These are phyloP conservation scores for Pammene fasciana DNA, from an alignment of 2,888 invertebrate genomes.

Conservation along the genomic window DNA sequence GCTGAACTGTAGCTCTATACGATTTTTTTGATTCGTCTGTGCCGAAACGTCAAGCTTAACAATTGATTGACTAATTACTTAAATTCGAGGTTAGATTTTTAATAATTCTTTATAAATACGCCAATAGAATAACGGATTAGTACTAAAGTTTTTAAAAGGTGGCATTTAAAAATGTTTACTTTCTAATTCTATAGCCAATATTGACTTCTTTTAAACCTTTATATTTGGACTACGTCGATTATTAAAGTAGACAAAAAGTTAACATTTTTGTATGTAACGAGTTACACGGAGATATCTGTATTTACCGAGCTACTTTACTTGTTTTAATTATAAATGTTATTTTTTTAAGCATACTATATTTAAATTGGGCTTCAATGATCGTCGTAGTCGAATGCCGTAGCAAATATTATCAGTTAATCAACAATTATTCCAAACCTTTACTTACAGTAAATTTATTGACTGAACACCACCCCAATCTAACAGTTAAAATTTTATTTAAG, in stretches of 20 bases:
- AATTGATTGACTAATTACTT: conserved; percentile 32
- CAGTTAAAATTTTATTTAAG: conserved; percentile 6
- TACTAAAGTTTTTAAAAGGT: conserved; percentile 3
- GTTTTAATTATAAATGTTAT: too few relatives aligned
- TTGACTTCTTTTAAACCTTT: conserved; percentile 15
- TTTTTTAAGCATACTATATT: too few relatives aligned
- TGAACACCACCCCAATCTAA: conserved; percentile 20
- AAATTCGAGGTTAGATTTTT: conserved; percentile 20
- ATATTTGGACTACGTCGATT: too few relatives aligned
- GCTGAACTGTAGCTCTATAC: too few relatives aligned
- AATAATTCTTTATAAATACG: conserved; percentile 10
- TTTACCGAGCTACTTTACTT: neutral
- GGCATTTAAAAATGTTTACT: conserved; percentile 1
- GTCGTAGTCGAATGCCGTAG: conserved; percentile 8
- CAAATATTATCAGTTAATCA: conserved; percentile 16
- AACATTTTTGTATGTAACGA: neutral
- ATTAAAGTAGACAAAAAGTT: too few relatives aligned
- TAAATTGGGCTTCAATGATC: neutral
- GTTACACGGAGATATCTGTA: neutral
- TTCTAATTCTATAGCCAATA: conserved; percentile 10
- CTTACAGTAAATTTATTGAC: conserved; percentile 22
- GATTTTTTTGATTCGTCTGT: neutral
- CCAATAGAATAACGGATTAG: conserved; percentile 14
- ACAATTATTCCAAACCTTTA: conserved; percentile 26
- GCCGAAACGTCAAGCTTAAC: conserved; percentile 27